phyloP scores from a whole-genome alignment of 2,113 vertebrate genomes.

The Platycercus adscitus region DNA sequence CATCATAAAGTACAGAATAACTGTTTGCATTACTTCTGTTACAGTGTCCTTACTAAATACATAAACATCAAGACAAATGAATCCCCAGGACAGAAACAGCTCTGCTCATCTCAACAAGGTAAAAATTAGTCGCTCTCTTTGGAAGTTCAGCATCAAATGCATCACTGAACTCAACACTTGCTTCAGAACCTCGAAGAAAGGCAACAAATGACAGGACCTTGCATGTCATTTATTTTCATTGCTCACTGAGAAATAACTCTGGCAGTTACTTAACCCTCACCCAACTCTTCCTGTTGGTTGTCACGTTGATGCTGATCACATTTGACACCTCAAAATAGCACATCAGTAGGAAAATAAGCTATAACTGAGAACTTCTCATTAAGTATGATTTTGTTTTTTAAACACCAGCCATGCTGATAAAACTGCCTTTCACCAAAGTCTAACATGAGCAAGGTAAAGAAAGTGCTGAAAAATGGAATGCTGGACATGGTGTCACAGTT shows the following conservation, averaged over 20 bases:
- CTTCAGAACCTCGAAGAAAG: neutral
- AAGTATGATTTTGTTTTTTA: neutral
- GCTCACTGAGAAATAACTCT: neutral
- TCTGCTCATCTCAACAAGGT: neutral
- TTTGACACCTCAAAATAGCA: neutral
- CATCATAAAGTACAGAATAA: neutral
- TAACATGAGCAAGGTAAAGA: neutral
- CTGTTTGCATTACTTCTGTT: neutral
- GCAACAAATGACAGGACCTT: neutral
- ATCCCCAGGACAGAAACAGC: neutral
- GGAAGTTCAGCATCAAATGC: neutral
- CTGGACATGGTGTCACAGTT: neutral
- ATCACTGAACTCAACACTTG: neutral
- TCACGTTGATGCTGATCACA: neutral
- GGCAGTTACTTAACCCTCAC: neutral
- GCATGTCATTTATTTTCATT: neutral
- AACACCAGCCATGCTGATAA: neutral
- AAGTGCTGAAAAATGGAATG: neutral
- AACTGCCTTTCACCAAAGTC: neutral
- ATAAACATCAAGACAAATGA: neutral
- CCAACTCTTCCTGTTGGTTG: neutral
- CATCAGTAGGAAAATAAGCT: neutral
- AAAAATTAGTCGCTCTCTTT: neutral
- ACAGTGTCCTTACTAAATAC: neutral
- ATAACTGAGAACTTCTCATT: neutral